Percentiles rank a stretch among this genome's conserved stretches.
phyloP scores from a whole-genome alignment of 1,140 invertebrate species.

The Platorchestia sp. region DNA sequence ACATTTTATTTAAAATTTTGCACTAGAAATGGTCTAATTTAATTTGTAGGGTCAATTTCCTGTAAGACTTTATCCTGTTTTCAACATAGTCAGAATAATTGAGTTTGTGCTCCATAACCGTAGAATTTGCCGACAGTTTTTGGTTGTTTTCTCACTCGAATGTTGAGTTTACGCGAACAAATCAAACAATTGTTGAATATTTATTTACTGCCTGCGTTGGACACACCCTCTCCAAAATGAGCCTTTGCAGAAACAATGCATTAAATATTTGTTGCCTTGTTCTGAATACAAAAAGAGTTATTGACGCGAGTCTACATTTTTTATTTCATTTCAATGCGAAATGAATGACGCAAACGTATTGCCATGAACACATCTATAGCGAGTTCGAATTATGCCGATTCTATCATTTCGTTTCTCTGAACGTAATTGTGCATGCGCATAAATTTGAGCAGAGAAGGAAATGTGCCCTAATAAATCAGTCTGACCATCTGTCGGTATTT shows the following conservation, averaged over 20 bases:
- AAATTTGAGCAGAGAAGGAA: constrained; percentile 45
- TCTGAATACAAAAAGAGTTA: background rate
- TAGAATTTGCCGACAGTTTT: too few relatives aligned
- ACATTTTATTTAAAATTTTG: too few relatives aligned
- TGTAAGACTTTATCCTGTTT: too few relatives aligned
- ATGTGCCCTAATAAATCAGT: constrained; percentile 49
- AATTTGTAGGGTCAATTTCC: too few relatives aligned
- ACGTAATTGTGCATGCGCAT: constrained; percentile 39
- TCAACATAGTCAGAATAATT: too few relatives aligned
- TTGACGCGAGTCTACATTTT: background rate
- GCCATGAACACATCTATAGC: background rate
- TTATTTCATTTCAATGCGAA: background rate
- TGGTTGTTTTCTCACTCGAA: too few relatives aligned
- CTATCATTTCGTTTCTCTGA: background rate
- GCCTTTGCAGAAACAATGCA: too few relatives aligned
- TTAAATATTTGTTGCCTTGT: too few relatives aligned
- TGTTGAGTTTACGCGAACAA: background rate
- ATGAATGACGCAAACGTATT: background rate
- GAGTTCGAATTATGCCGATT: background rate
- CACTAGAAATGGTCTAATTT: too few relatives aligned
- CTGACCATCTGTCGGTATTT: constrained; percentile 51
- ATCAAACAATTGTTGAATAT: background rate
- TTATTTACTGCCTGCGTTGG: background rate
- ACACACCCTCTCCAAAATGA: too few relatives aligned
- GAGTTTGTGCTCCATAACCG: too few relatives aligned